These are phyloP conservation scores for Peromyscus aztecus DNA, from an alignment of 2,797 vertebrate genomes.

Conservation along the genomic window DNA sequence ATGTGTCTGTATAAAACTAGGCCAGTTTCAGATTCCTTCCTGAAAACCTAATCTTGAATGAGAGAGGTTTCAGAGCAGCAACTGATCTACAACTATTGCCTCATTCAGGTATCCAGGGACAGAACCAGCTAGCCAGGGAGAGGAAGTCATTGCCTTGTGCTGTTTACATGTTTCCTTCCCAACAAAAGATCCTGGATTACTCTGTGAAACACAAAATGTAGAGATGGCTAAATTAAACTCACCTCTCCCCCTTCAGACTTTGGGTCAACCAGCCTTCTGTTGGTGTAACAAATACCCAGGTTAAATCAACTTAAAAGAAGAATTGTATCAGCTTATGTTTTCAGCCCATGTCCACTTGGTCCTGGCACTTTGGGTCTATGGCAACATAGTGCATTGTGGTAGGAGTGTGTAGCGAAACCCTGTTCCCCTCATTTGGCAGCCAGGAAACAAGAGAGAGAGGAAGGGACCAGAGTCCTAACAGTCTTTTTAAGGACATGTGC, in stretches of 20 bases:
- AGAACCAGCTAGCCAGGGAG: constrained; percentile 60
- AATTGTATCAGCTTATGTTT: neutral
- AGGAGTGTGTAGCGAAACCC: too few relatives aligned
- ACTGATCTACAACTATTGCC: constrained; percentile 46
- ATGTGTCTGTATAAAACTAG: constrained; percentile 72
- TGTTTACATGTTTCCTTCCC: neutral
- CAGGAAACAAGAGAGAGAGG: neutral
- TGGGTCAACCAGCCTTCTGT: neutral
- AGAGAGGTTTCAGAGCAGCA: constrained; percentile 70
- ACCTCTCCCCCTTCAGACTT: neutral
- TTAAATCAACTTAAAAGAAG: neutral
- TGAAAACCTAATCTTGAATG: constrained; percentile 76
- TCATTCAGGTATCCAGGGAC: constrained; percentile 53
- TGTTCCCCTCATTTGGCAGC: neutral
- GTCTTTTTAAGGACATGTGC: neutral
- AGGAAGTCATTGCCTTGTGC: neutral
- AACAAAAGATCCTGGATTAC: neutral
- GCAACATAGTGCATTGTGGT: neutral
- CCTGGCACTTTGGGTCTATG: neutral
- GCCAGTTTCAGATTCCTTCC: constrained; percentile 80
- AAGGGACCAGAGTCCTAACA: too few relatives aligned
- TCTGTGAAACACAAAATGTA: neutral
- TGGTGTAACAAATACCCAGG: neutral
- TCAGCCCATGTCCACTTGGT: too few relatives aligned
- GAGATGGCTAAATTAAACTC: neutral